A percentile compares a stretch with the other conserved stretches of the same genome.
Evolutionary conservation across 2,797 vertebrate species (phyloP).

Genomic region (Molothrus ater): DNA sequence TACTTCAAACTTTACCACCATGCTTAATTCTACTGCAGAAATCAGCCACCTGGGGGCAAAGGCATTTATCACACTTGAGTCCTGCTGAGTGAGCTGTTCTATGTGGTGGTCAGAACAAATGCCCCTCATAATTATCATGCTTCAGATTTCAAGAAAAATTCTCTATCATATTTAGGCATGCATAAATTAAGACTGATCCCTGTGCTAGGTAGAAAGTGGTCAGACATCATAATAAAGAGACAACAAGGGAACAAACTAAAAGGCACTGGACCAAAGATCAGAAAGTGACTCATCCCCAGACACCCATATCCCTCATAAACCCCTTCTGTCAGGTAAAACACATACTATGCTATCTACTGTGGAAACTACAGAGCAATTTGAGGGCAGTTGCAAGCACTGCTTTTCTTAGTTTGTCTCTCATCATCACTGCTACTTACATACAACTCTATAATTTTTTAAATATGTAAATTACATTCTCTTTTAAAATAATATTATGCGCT

Average conservation of each 20-base stretch:
- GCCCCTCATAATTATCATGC: not conserved
- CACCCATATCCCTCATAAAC: not conserved
- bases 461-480: slow-evolving; percentile 57
- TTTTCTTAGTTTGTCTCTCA: not conserved
- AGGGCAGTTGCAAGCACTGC: not conserved
- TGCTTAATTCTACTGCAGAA: slow-evolving; percentile 22
- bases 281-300: not conserved
- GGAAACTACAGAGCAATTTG: not conserved
- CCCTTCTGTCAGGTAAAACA: not conserved
- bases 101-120: slow-evolving; percentile 30
- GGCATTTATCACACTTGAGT: slow-evolving; percentile 40
- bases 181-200: not conserved
- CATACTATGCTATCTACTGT: not conserved
- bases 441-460: slow-evolving; percentile 35
- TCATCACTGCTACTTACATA: not conserved
- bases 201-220: not conserved
- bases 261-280: not conserved
- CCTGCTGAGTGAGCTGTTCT: not conserved
- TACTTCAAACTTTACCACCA: slow-evolving; percentile 9
- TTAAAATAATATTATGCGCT: slow-evolving; percentile 40
- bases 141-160: slow-evolving; percentile 44
- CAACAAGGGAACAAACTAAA: slow-evolving; percentile 7
- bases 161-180: slow-evolving; percentile 9
- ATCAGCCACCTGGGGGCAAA: slow-evolving; percentile 61
- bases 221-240: not conserved